These are phyloP conservation scores for Rapana venosa DNA, from an alignment of 2,888 invertebrate genomes.

Conservation along the genomic window DNA sequence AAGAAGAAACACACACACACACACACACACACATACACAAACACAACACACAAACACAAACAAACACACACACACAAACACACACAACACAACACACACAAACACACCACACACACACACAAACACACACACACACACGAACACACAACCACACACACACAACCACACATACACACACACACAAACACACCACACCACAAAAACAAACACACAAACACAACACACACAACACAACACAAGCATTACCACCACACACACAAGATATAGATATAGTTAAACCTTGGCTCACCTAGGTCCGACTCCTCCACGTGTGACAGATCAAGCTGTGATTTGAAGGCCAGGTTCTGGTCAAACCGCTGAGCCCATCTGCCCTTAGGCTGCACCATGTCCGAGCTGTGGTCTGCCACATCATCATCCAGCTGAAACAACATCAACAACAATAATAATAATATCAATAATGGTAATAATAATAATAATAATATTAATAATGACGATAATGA, in stretches of 20 bases:
- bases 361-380: slow-evolving; percentile 92
- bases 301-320: slow-evolving; percentile 69
- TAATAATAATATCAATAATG: no score
- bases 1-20: background rate
- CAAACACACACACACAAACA: slow-evolving; percentile 15
- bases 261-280: no score
- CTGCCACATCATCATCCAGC: slow-evolving; percentile 54
- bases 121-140: no score
- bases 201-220: background rate
- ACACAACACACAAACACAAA: background rate
- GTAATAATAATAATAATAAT: no score
- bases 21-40: background rate
- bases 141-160: no score
- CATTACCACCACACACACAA: background rate
- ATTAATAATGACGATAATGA: no score
- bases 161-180: background rate
- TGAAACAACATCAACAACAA: slow-evolving; percentile 25
- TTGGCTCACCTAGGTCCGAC: slow-evolving; percentile 40
- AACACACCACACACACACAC: no score
- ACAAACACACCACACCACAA: background rate
- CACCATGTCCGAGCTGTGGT: slow-evolving; percentile 49
- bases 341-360: slow-evolving; percentile 85
- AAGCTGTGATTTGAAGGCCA: slow-evolving; percentile 82
- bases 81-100: no score
- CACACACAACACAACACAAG: background rate